Conservation (phyloP, 1,140 invertebrate genomes). For the Ceratosolen fusciceps region DNA sequence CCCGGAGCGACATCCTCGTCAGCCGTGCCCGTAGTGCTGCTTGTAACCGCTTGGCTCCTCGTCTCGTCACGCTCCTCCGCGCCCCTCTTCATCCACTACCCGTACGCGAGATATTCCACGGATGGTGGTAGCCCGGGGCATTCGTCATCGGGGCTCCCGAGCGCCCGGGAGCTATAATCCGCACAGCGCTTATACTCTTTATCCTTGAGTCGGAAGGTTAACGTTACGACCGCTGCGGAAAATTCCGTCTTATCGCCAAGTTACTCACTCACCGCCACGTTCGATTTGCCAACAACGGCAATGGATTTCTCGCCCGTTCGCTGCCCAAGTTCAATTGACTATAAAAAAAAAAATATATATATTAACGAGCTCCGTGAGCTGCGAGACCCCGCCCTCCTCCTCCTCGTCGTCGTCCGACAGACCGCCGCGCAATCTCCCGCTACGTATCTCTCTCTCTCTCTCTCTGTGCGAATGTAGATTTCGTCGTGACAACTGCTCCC, state of each 20-base stretch:
- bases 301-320: background rate
- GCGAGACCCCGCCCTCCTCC: no score
- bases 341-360: no score
- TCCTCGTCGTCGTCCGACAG: no score
- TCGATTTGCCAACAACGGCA: slow-evolving; percentile 18
- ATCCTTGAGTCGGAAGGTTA: slow-evolving; percentile 24
- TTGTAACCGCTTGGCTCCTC: background rate
- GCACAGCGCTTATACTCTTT: slow-evolving; percentile 21
- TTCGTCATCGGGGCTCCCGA: background rate
- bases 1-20: background rate
- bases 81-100: background rate
- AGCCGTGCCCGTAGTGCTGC: background rate
- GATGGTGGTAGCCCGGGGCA: background rate
- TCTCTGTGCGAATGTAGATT: background rate
- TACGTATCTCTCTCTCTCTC: slow-evolving; percentile 6
- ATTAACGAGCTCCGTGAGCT: slow-evolving; percentile 25
- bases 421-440: no score
- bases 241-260: slow-evolving; percentile 38
- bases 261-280: slow-evolving; percentile 6
- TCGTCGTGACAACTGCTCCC: background rate
- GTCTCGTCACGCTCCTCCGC: background rate
- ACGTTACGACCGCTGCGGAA: background rate
- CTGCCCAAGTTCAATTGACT: background rate
- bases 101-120: no score
- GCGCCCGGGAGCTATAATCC: background rate